phyloP scores from a whole-genome alignment of 2,113 vertebrate genomes.

The Lepidothrix coronata region DNA sequence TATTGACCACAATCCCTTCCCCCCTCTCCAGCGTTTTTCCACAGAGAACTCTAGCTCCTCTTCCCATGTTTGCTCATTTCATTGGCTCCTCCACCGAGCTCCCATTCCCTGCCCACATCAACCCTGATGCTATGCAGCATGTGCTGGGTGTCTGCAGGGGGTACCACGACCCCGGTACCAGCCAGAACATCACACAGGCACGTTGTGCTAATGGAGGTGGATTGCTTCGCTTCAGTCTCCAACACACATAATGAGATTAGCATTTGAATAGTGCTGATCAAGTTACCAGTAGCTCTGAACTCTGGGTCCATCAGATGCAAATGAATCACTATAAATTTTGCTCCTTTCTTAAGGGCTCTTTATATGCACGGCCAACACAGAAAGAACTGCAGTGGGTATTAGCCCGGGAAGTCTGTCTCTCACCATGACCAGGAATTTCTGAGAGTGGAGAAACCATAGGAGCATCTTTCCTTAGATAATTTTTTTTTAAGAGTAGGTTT shows the following conservation, averaged over 20 bases:
- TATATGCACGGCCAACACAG: background rate
- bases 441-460: background rate
- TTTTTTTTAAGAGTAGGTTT: background rate
- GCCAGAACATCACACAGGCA: background rate
- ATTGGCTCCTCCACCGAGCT: background rate
- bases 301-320: slow-evolving; percentile 23
- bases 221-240: background rate
- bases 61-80: background rate
- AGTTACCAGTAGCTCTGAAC: slow-evolving; percentile 16
- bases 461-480: background rate
- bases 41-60: background rate
- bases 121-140: background rate
- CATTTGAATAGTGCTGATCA: slow-evolving; percentile 52
- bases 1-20: background rate
- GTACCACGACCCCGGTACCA: background rate
- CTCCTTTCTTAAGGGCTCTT: slow-evolving; percentile 13
- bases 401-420: background rate
- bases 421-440: background rate
- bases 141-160: background rate
- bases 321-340: slow-evolving; percentile 49
- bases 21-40: background rate
- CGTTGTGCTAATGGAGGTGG: background rate
- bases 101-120: background rate
- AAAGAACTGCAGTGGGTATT: background rate
- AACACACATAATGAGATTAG: slow-evolving; percentile 14